Conservation (phyloP, 2,888 invertebrate genomes). For the Apamea monoglypha region DNA sequence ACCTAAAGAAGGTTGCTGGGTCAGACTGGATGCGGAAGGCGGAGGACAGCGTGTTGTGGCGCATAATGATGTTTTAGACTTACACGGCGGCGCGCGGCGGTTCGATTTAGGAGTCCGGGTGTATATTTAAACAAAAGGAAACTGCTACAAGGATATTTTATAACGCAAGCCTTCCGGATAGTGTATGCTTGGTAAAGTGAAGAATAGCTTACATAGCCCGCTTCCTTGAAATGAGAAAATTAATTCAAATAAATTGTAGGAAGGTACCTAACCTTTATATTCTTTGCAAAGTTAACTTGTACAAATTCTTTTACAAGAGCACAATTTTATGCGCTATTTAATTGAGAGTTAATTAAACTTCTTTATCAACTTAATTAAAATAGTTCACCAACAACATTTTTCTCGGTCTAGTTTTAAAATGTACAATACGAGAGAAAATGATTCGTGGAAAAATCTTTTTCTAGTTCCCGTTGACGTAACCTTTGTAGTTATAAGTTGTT, state of each 20-base stretch:
- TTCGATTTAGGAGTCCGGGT: not conserved
- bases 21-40: too few relatives aligned
- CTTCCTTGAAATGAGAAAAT: not conserved
- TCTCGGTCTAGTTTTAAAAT: not conserved
- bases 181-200: not conserved
- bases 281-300: not conserved
- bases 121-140: not conserved
- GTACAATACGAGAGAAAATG: not conserved
- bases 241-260: not conserved
- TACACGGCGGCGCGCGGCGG: not conserved
- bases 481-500: not conserved
- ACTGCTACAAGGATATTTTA: not conserved
- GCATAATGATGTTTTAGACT: not conserved
- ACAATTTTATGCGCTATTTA: not conserved
- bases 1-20: too few relatives aligned
- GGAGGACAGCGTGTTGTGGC: too few relatives aligned
- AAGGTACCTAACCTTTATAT: not conserved
- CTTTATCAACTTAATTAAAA: slow-evolving; percentile 3
- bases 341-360: slow-evolving; percentile 4
- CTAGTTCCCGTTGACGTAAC: not conserved
- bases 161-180: not conserved
- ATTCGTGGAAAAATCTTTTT: slow-evolving; percentile 20
- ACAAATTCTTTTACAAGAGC: not conserved
- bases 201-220: not conserved
- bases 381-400: not conserved